Evolutionary conservation across 2,113 vertebrate species (phyloP).

Genomic region (Lampris megalopsis): DNA sequence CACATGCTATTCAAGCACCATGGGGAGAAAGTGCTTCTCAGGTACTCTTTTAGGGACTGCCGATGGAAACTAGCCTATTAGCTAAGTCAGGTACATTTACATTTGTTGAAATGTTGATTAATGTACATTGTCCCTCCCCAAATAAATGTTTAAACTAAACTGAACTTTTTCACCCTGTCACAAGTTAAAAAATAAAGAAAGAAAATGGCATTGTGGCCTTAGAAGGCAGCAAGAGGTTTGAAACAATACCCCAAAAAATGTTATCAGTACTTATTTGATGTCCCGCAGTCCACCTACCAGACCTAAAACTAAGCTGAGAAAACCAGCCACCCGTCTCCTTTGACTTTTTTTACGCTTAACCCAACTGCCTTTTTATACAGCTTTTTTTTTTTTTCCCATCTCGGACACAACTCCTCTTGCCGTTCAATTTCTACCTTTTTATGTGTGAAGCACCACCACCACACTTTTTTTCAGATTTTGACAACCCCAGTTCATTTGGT

Average conservation of each 20-base stretch:
- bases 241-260: conserved; percentile 17
- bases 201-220: neutral
- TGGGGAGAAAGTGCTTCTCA: conserved; percentile 25
- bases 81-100: too few species aligned
- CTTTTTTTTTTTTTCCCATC: conserved; percentile 21
- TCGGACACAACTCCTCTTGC: neutral
- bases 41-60: neutral
- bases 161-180: conserved; percentile 31
- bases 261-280: conserved; percentile 13
- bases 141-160: too few species aligned
- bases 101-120: too few species aligned
- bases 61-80: too few species aligned
- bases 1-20: conserved; percentile 10
- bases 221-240: neutral
- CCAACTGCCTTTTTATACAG: neutral
- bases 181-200: conserved; percentile 6
- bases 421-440: neutral
- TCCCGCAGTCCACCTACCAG: conserved; percentile 38
- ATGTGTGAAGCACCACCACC: neutral
- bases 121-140: too few species aligned
- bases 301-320: conserved; percentile 36
- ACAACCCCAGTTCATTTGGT: conserved; percentile 26
- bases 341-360: conserved; percentile 6
- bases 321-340: conserved; percentile 9
- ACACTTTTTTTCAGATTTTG: conserved; percentile 4